phyloP scores from a whole-genome alignment of 92 coral and sea anemone species.

The Pocillopora grandis region DNA sequence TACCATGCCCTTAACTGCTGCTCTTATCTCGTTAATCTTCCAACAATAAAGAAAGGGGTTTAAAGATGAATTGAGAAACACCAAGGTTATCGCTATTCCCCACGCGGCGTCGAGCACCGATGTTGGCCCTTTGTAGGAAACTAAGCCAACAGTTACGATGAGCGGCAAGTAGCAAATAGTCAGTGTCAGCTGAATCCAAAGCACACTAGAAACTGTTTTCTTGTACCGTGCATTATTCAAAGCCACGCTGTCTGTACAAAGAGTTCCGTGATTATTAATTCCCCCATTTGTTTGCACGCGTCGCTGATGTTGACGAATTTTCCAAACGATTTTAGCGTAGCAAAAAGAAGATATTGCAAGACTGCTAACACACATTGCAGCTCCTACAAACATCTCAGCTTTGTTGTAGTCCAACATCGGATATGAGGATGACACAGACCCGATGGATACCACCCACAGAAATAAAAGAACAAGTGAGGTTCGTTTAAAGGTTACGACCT shows the following conservation, averaged over 20 bases:
- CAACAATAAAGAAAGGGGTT: conserved; percentile 11
- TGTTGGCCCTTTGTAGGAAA: neutral
- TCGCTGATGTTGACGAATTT: neutral
- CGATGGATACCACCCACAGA: neutral
- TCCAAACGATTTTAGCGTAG: neutral
- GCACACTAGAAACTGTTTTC: neutral
- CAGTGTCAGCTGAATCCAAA: neutral
- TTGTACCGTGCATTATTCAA: neutral
- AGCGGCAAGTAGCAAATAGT: neutral
- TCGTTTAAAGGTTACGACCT: neutral
- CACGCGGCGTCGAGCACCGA: neutral
- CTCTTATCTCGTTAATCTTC: neutral
- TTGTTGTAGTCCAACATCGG: neutral
- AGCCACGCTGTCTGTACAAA: neutral
- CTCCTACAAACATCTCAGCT: neutral
- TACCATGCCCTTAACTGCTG: neutral
- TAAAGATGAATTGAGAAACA: neutral
- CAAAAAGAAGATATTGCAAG: neutral
- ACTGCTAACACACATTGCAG: neutral
- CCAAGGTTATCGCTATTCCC: neutral
- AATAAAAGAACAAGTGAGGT: neutral
- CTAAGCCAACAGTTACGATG: neutral
- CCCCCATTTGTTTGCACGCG: neutral
- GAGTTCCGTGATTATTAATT: neutral
- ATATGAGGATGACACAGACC: neutral